A percentile compares a stretch with the other conserved stretches of the same genome.
phyloP scores from a whole-genome alignment of 2,113 vertebrate genomes.

The Carettochelys insculpta region DNA sequence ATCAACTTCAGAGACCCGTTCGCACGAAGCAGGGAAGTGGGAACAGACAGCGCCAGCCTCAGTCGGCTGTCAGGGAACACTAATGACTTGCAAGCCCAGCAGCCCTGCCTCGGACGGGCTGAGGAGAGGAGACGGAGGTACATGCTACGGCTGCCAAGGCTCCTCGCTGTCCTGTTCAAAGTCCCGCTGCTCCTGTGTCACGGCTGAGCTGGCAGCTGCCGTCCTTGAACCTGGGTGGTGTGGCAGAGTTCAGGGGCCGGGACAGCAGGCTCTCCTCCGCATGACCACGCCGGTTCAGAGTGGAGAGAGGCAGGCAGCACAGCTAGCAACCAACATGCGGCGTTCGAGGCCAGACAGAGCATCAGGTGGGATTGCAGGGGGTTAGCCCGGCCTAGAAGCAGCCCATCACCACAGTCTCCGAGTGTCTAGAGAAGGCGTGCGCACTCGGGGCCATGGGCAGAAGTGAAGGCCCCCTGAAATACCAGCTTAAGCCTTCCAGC shows the following conservation, averaged over 20 bases:
- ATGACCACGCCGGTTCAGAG: not conserved
- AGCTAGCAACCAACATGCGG: not conserved
- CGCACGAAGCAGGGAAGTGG: conserved; percentile 75
- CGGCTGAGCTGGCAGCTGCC: conserved; percentile 25
- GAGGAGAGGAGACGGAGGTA: conserved; percentile 37
- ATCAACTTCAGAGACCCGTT: conserved; percentile 81
- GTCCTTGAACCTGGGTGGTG: not conserved
- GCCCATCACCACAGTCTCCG: not conserved
- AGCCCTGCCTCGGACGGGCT: conserved; percentile 71
- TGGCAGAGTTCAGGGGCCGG: not conserved
- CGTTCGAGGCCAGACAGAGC: not conserved
- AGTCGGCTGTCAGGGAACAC: conserved; percentile 80
- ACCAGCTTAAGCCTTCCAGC: not conserved
- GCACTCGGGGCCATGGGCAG: not conserved
- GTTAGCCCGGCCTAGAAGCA: not conserved
- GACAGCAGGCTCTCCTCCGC: conserved; percentile 22
- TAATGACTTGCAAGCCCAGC: conserved; percentile 82
- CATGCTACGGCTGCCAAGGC: conserved; percentile 52
- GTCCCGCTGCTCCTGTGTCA: conserved; percentile 46
- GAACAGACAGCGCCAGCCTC: conserved; percentile 75
- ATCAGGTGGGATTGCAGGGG: not conserved
- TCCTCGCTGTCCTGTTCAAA: conserved; percentile 68
- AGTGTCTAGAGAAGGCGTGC: not conserved
- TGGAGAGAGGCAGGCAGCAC: not conserved
- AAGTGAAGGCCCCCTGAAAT: not conserved